A percentile compares a stretch with the other conserved stretches of the same genome.
These are phyloP conservation scores for Bothrops alternatus DNA, from an alignment of 2,797 vertebrate genomes.

Conservation along the genomic window DNA sequence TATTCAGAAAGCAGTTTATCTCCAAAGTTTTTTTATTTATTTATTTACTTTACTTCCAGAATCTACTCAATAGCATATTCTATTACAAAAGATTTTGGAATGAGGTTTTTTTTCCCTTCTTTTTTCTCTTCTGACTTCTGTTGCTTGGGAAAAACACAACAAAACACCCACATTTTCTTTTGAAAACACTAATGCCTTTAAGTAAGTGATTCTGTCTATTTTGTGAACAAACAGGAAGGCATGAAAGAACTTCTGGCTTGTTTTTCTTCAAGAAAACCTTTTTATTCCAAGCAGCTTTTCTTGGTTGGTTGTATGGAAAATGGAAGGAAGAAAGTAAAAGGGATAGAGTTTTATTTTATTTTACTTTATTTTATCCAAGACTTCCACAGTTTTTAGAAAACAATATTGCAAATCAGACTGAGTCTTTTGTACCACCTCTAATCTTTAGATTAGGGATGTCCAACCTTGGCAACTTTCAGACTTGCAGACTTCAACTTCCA, in stretches of 20 bases:
- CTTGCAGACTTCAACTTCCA: not conserved
- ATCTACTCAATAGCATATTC: constrained; percentile 56
- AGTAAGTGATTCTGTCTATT: constrained; percentile 42
- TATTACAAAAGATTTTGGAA: constrained; percentile 54
- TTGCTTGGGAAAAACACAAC: constrained; percentile 57
- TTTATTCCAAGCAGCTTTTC: not conserved
- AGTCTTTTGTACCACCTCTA: not conserved
- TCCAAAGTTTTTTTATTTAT: constrained; percentile 60
- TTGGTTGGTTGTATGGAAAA: not conserved
- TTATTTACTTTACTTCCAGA: constrained; percentile 55
- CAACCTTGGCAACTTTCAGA: not conserved
- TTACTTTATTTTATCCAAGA: not conserved
- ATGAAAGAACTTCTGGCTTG: not conserved
- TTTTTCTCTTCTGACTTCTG: constrained; percentile 31
- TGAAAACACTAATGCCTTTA: constrained; percentile 49
- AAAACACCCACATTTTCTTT: constrained; percentile 36
- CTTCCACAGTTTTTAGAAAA: not conserved
- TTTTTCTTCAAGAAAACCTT: not conserved
- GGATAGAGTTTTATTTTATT: not conserved
- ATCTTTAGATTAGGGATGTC: not conserved
- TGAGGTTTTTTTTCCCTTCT: constrained; percentile 40
- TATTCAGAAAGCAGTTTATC: constrained; percentile 51
- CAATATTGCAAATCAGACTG: not conserved
- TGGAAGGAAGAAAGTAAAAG: not conserved
- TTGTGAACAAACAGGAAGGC: constrained; percentile 42